These are phyloP conservation scores for Axea sp. DNA, from an alignment of 2,888 invertebrate genomes.

Conservation along the genomic window DNA sequence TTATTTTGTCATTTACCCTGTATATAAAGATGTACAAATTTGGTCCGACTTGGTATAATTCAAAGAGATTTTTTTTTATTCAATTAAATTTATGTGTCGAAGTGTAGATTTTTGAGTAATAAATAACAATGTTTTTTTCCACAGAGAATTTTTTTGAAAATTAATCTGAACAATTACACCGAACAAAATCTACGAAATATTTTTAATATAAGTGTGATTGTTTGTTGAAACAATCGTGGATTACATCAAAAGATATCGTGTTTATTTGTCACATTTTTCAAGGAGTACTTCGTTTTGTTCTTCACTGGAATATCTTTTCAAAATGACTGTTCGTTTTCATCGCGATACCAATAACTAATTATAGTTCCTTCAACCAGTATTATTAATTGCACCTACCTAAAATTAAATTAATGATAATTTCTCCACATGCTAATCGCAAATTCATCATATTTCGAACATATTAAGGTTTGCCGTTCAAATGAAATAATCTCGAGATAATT, in stretches of 20 bases:
- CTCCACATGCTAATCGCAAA: neutral
- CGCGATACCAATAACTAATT: neutral
- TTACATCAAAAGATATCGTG: neutral
- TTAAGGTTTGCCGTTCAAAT: neutral
- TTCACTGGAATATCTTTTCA: neutral
- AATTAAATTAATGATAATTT: slow-evolving; percentile 1
- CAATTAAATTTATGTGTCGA: no score
- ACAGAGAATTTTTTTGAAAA: no score
- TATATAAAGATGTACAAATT: no score
- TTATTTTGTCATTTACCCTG: no score
- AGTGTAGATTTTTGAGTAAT: no score
- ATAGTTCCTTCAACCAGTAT: neutral
- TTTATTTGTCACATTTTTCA: neutral
- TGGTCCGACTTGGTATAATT: no score
- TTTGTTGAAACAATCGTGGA: no score
- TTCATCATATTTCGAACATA: neutral
- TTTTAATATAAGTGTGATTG: no score
- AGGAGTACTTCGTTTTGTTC: neutral
- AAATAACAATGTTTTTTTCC: no score
- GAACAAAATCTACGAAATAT: no score
- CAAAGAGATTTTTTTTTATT: no score
- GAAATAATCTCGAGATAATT: slow-evolving; percentile 9
- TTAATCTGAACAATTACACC: no score
- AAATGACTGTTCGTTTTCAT: neutral
- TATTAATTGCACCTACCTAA: neutral